A percentile compares a stretch with the other conserved stretches of the same genome.
These are phyloP conservation scores for Enteromius radiatus DNA, from an alignment of 2,797 vertebrate genomes.

Conservation along the genomic window DNA sequence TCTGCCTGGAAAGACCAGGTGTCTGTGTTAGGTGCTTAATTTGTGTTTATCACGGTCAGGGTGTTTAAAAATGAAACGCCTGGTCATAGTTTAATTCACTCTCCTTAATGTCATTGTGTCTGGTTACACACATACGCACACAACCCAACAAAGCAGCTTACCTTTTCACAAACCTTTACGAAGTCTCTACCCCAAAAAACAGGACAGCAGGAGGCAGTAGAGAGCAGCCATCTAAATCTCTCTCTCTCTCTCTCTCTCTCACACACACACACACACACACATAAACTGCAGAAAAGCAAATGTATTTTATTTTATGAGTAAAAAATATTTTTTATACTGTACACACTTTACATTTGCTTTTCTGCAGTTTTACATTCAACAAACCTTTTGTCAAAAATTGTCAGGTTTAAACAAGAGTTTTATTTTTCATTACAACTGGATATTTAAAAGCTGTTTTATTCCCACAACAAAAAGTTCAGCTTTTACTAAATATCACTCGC, in stretches of 20 bases:
- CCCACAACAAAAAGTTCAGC: neutral
- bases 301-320: neutral
- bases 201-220: constrained; percentile 41
- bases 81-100: constrained; percentile 47
- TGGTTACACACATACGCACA: constrained; percentile 14
- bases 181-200: constrained; percentile 30
- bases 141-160: constrained; percentile 6
- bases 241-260: neutral
- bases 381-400: neutral
- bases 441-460: neutral
- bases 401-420: too few relatives aligned
- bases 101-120: constrained; percentile 37
- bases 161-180: constrained; percentile 4
- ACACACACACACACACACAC: neutral
- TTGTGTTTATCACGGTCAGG: constrained; percentile 39
- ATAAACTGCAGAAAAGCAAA: neutral
- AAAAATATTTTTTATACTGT: neutral
- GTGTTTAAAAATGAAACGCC: constrained; percentile 33
- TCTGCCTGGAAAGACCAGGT: constrained; percentile 9
- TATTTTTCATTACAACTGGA: too few relatives aligned
- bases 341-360: neutral
- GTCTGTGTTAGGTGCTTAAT: constrained; percentile 25
- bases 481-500: neutral
- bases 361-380: neutral
- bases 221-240: neutral